Conservation (phyloP, 2,797 vertebrate genomes). For the Chelon labrosus region DNA sequence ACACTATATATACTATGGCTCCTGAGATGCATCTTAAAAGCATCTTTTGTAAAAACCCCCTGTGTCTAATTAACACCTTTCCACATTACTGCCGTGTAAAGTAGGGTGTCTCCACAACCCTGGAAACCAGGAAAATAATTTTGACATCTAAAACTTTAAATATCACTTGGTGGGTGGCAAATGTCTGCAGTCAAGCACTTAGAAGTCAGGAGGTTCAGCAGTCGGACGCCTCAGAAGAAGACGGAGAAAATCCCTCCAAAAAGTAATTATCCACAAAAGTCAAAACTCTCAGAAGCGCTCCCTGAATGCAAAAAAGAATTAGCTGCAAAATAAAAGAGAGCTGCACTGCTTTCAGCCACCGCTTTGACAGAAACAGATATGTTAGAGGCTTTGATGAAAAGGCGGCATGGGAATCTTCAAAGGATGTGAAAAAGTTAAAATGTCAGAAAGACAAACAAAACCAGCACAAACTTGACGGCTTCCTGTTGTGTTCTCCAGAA, state of each 20-base stretch:
- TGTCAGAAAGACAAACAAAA: slow-evolving; percentile 48
- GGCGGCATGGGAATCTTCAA: slow-evolving; percentile 51
- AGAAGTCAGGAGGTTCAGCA: slow-evolving; percentile 25
- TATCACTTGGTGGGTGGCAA: slow-evolving; percentile 1
- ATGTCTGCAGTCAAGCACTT: slow-evolving; percentile 26
- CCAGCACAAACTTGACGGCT: slow-evolving; percentile 37
- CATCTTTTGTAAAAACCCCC: background rate
- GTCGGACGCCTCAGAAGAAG: slow-evolving; percentile 6
- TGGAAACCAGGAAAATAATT: slow-evolving; percentile 20
- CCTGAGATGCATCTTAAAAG: background rate
- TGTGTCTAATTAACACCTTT: background rate
- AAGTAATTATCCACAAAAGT: slow-evolving; percentile 39
- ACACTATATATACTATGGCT: background rate
- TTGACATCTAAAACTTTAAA: slow-evolving; percentile 29
- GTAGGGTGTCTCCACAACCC: no score
- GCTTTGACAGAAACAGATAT: slow-evolving; percentile 46
- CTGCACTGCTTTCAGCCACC: slow-evolving; percentile 17
- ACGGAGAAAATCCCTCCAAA: slow-evolving; percentile 26
- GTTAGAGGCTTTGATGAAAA: slow-evolving; percentile 25
- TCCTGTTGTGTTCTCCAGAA: slow-evolving; percentile 23
- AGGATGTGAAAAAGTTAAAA: slow-evolving; percentile 46
- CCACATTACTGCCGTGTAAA: background rate
- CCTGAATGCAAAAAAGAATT: slow-evolving; percentile 20
- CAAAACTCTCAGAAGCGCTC: slow-evolving; percentile 32
- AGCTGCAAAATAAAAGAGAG: slow-evolving; percentile 21